Evolutionary conservation across 2,797 vertebrate genomes (phyloP).

Genomic region (Erethizon dorsatum): DNA sequence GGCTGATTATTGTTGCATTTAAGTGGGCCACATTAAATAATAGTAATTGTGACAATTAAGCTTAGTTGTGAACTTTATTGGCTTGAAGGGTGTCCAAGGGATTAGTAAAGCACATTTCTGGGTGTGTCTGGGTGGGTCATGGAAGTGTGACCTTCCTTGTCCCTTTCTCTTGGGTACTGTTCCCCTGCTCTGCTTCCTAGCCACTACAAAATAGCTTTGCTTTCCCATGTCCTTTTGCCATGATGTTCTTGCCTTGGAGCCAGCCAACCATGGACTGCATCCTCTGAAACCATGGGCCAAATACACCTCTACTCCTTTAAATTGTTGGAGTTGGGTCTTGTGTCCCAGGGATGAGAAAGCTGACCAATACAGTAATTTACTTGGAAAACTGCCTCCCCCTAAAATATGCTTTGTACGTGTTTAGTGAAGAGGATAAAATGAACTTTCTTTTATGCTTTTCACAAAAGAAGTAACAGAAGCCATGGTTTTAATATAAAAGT

Average conservation of each 20-base stretch:
- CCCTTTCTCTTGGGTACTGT: neutral
- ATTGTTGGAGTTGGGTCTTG: neutral
- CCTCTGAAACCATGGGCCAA: neutral
- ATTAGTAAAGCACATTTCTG: neutral
- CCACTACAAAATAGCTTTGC: neutral
- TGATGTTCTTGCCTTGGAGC: neutral
- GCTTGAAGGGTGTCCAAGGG: neutral
- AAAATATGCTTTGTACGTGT: neutral
- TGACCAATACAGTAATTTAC: neutral
- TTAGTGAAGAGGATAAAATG: neutral
- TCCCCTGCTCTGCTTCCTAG: neutral
- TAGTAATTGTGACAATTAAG: neutral
- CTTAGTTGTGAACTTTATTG: neutral
- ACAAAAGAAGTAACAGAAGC: neutral
- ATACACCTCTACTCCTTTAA: neutral
- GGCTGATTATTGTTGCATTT: neutral
- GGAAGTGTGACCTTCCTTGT: neutral
- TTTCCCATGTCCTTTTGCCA: neutral
- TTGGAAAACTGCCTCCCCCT: slow-evolving; percentile 11
- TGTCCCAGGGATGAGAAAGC: neutral
- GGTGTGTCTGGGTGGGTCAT: neutral
- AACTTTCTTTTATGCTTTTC: neutral
- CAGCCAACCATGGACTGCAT: neutral
- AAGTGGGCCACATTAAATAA: neutral
- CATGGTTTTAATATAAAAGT: neutral